Evolutionary conservation across 2,888 invertebrate genomes (phyloP), one percentile per base, ranked within the genome.

Genomic region (Clusia tigrina): DNA sequence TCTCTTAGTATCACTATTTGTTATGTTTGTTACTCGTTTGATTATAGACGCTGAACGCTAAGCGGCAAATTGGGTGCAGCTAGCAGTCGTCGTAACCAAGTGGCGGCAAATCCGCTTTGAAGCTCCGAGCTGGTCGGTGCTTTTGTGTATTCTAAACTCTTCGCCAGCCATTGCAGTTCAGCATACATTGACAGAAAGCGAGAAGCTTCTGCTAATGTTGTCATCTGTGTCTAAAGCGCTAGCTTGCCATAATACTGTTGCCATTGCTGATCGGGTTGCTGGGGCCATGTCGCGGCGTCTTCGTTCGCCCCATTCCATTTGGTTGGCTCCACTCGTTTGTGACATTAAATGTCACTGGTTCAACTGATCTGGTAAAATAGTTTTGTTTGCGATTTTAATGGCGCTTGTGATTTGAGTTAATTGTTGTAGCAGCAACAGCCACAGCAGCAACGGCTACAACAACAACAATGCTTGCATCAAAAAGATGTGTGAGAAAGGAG

Each of bases 101-200:
- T 73, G 76, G 70, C 76, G 76, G 76, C 73, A 67, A 69, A 66
- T 71, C 68, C 64, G 68, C 77, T 76, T 76, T 76, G 76, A 74
- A 76, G 74, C 74, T 74, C 69, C 70, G 72, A 65, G 69, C 23
- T 71, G 69, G 71, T 74, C 70, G 73, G 67, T 72, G 12, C 52
- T 55, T 63, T 48, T 55, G 25, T 17, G 48, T 58, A 15, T 56
- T 38, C 17, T 42, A 22, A 53, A 24, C 53, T 22, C 17, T 42
- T 42, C 17, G 59, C 22, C 26, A 32, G 55, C 55, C 37, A 46
- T 20, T 18, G 18, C 9, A n/a, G 18, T 26, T 26, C 12, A 48
- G 12, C 18, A n/a, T 24, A n/a, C 54, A 69, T 72, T 70, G 69
- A 72, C 72, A 71, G 15, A 42, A 32, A 32, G 32, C 32, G 12